Evolutionary conservation across 1,140 invertebrate genomes (phyloP).

Genomic region (Cotesia vestalis): DNA sequence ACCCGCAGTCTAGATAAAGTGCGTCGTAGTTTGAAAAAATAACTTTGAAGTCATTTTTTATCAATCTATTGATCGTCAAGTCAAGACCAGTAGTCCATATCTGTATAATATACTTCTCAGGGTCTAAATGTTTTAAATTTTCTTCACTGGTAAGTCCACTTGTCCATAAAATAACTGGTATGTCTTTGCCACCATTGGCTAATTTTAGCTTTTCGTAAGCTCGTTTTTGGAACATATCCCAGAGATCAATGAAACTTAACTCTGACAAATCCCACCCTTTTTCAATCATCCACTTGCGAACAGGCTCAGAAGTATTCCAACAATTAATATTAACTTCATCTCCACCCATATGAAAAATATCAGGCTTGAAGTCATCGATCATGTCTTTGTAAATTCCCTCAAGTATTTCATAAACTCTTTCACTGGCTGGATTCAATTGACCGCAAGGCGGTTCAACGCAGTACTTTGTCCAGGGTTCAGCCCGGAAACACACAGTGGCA

Average conservation of each 20-base stretch:
- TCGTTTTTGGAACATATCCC: slow-evolving; percentile 78
- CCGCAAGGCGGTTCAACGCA: slow-evolving; percentile 90
- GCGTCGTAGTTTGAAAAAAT: slow-evolving; percentile 88
- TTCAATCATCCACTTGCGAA: slow-evolving; percentile 76
- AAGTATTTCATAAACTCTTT: slow-evolving; percentile 77
- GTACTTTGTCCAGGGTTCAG: slow-evolving; percentile 78
- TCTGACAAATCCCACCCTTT: slow-evolving; percentile 70
- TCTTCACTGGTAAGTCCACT: slow-evolving; percentile 77
- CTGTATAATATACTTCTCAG: slow-evolving; percentile 81
- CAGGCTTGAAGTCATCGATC: slow-evolving; percentile 73
- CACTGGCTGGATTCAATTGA: slow-evolving; percentile 81
- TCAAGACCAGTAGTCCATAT: slow-evolving; percentile 79
- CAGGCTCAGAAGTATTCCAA: slow-evolving; percentile 77
- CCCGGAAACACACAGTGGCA: slow-evolving; percentile 67
- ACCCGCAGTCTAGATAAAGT: slow-evolving; percentile 85
- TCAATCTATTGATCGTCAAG: slow-evolving; percentile 70
- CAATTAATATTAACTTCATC: slow-evolving; percentile 82
- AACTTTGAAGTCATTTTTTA: slow-evolving; percentile 75
- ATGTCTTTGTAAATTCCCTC: slow-evolving; percentile 77
- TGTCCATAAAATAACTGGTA: slow-evolving; percentile 82
- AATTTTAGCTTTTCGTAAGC: slow-evolving; percentile 67
- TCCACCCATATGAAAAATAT: slow-evolving; percentile 90
- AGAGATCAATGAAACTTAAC: slow-evolving; percentile 75
- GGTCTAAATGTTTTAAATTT: slow-evolving; percentile 75
- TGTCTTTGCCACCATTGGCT: slow-evolving; percentile 67